Evolutionary conservation across 2,797 vertebrate species (phyloP).

Genomic region (Zenarchopterus dispar): DNA sequence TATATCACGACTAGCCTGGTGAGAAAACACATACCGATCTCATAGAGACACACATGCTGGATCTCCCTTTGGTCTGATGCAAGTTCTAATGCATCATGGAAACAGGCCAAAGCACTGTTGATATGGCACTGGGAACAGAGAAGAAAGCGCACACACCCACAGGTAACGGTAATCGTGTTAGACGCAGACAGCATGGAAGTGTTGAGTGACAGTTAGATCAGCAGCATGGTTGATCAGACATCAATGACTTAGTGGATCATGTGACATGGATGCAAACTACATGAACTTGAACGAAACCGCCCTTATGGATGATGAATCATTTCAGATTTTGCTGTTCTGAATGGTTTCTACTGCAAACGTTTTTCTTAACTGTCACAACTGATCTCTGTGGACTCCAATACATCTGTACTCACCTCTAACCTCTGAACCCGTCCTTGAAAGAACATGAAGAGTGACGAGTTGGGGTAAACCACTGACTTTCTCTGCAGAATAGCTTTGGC

Average conservation of each 20-base stretch:
- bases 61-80: slow-evolving; percentile 98
- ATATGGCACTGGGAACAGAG: slow-evolving; percentile 91
- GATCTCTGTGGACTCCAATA: not conserved
- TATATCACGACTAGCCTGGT: slow-evolving; percentile 14
- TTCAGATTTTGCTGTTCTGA: not conserved
- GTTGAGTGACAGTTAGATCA: slow-evolving; percentile 23
- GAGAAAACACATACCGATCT: slow-evolving; percentile 88
- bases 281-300: slow-evolving; percentile 4
- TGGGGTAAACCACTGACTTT: slow-evolving; percentile 95
- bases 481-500: slow-evolving; percentile 96
- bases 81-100: slow-evolving; percentile 96
- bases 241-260: slow-evolving; percentile 23
- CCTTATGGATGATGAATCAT: not conserved
- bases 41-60: slow-evolving; percentile 98
- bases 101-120: slow-evolving; percentile 97
- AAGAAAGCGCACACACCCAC: slow-evolving; percentile 44
- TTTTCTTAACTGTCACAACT: not conserved
- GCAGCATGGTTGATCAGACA: slow-evolving; percentile 29
- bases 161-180: slow-evolving; percentile 35
- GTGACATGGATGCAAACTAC: slow-evolving; percentile 20
- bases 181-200: slow-evolving; percentile 36
- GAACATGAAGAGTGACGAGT: slow-evolving; percentile 99
- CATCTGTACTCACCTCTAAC: slow-evolving; percentile 95
- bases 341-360: not conserved
- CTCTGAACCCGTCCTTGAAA: slow-evolving; percentile 97